Conservation (phyloP, 2,797 vertebrate species). For the Brachyalestes nurse region DNA sequence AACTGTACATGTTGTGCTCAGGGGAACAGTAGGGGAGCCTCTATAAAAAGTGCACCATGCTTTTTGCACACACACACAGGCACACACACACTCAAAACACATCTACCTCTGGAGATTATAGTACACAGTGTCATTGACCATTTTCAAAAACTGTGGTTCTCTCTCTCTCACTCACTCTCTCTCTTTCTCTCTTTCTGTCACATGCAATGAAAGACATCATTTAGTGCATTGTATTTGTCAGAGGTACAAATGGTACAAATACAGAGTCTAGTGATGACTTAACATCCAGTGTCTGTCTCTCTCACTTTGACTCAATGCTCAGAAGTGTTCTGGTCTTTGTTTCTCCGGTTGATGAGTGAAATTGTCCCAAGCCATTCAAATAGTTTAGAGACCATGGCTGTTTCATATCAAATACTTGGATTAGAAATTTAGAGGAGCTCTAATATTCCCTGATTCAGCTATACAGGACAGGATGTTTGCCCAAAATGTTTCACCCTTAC, state of each 20-base stretch:
- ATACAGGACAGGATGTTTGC: no score
- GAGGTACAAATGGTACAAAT: no score
- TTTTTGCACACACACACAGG: conserved; percentile 24
- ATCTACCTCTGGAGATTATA: neutral
- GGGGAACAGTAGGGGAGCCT: conserved; percentile 49
- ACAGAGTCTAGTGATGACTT: neutral
- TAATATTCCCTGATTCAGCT: no score
- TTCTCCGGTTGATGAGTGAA: neutral
- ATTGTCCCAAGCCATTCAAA: no score
- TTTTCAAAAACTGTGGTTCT: conserved; percentile 8
- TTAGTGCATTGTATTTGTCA: neutral
- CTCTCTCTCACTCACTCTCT: neutral
- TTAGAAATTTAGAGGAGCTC: no score
- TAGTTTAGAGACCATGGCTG: no score
- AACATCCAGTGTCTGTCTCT: neutral
- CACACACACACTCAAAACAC: conserved; percentile 22
- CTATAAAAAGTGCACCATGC: conserved; percentile 38
- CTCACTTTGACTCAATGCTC: neutral
- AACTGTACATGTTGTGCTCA: conserved; percentile 60
- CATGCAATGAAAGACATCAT: neutral
- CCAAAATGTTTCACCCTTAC: no score
- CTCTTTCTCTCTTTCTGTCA: conserved; percentile 14
- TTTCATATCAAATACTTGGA: no score
- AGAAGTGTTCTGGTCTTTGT: neutral
- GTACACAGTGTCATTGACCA: conserved; percentile 2